Base-by-base conservation (phyloP, 2,888 invertebrate genomes). In the Crocallis elinguaria region DNA sequence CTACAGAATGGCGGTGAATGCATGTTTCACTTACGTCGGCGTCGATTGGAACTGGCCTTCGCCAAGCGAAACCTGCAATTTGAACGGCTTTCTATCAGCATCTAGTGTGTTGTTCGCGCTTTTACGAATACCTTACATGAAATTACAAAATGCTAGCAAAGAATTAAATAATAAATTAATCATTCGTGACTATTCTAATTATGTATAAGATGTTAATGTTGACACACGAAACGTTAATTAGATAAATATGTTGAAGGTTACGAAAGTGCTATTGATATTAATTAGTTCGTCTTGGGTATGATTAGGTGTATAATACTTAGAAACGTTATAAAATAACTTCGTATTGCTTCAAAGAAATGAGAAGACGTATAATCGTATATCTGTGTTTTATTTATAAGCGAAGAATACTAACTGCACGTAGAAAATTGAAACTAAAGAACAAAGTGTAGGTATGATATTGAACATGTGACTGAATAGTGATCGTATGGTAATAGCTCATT, bases 401-500 rank as follows among this genome's bases (percentile, higher is more conserved):
- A 16, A 27, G 16, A 14, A 42, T 5, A 44, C 12, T 16, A 23
- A 12, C 8, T 29, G 48, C 57, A 58, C 73, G 67, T 73, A 75
- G 64, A 73, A 69, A 73, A 78, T 76, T 64, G 73, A 77, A 75
- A 77, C 77, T 75, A 79, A 76, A 75, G 73, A 77, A 75, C 73
- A 66, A 67, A 71, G 71, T 68, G 65, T 74, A 77, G 67, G 71
- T 75, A 76, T 74, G 66, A 37, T 72, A 77, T 73, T 64, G 69
- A 66, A 71, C 79, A 82, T 81, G 79, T 75, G 78, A 73, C 77
- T 77, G 82, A 79, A 83, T 83, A 79, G 77, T 79, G 79, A 82
- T 80, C 69, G 67, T 79, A 82, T 84, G 82, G 70, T 82, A 84
- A 84, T 82, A 65, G 66, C 73, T 75, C 67, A 75, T 80, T 82